These are phyloP conservation scores for Drosophila busckii DNA, from an alignment of 1,140 invertebrate species.

Conservation along the genomic window DNA sequence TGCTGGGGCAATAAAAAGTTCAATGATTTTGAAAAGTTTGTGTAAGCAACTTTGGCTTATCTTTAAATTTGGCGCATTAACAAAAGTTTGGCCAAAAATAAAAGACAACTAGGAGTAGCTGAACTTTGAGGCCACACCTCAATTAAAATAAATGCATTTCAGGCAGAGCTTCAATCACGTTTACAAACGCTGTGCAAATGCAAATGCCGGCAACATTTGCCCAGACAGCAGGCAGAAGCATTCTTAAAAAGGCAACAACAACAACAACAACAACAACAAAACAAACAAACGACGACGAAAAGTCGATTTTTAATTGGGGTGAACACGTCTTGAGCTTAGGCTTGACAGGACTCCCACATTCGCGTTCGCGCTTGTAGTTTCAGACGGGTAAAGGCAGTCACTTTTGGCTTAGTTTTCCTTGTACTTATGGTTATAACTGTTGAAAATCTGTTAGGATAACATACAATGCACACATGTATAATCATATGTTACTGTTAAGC, in stretches of 20 bases:
- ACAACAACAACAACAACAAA: background rate
- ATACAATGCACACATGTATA: too few species aligned
- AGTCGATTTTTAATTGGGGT: too few species aligned
- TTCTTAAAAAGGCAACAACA: constrained; percentile 14
- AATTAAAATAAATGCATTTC: constrained; percentile 35
- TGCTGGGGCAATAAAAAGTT: constrained; percentile 11
- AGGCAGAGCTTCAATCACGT: constrained; percentile 65
- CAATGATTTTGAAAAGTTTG: constrained; percentile 22
- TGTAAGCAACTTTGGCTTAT: constrained; percentile 27
- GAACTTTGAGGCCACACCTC: constrained; percentile 7
- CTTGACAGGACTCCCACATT: too few species aligned
- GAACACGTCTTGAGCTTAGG: too few species aligned
- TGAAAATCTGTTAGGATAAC: too few species aligned
- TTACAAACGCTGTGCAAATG: constrained; percentile 43
- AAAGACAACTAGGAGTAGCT: background rate
- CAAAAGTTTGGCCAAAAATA: constrained; percentile 2
- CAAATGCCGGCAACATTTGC: constrained; percentile 43
- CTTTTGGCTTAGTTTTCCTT: too few species aligned
- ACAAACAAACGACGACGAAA: constrained; percentile 16
- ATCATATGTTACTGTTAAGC: too few species aligned
- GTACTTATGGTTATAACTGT: too few species aligned
- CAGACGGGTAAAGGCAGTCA: too few species aligned
- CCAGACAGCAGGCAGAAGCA: too few species aligned
- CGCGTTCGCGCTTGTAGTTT: too few species aligned
- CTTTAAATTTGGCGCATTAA: constrained; percentile 32